phyloP scores from a whole-genome alignment of 1,140 invertebrate genomes.

The Aporrectodea caliginosa region DNA sequence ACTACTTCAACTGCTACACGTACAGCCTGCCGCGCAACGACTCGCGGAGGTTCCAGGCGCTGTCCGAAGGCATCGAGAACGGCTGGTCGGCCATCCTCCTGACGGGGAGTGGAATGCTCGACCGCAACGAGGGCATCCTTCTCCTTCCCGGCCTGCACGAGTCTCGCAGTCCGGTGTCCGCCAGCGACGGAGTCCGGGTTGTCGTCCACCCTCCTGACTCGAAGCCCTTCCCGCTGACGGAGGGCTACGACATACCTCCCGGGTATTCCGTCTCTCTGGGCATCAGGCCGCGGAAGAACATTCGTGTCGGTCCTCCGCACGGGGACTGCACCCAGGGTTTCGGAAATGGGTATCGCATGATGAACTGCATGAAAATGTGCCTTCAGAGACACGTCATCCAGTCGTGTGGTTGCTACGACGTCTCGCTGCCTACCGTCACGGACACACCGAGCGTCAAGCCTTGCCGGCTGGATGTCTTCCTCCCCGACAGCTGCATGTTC shows the following conservation, averaged over 20 bases:
- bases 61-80: slow-evolving; percentile 29
- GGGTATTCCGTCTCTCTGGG: slow-evolving; percentile 40
- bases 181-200: slow-evolving; percentile 45
- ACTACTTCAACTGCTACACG: slow-evolving; percentile 30
- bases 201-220: slow-evolving; percentile 47
- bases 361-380: slow-evolving; percentile 27
- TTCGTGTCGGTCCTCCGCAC: slow-evolving; percentile 23
- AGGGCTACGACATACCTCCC: too few relatives aligned
- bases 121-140: slow-evolving; percentile 17
- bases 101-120: slow-evolving; percentile 23
- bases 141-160: slow-evolving; percentile 27
- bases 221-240: slow-evolving; percentile 51
- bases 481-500: slow-evolving; percentile 19
- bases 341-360: slow-evolving; percentile 37
- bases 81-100: slow-evolving; percentile 28
- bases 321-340: slow-evolving; percentile 15
- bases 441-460: background rate
- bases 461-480: background rate
- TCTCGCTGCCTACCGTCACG: slow-evolving; percentile 4
- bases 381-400: slow-evolving; percentile 16
- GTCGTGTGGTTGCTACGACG: slow-evolving; percentile 20
- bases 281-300: slow-evolving; percentile 26
- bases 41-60: background rate
- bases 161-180: slow-evolving; percentile 21
- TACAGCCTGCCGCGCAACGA: slow-evolving; percentile 20